phyloP scores from a whole-genome alignment of 2,888 invertebrate species.

The Glaucopsyche alexis region DNA sequence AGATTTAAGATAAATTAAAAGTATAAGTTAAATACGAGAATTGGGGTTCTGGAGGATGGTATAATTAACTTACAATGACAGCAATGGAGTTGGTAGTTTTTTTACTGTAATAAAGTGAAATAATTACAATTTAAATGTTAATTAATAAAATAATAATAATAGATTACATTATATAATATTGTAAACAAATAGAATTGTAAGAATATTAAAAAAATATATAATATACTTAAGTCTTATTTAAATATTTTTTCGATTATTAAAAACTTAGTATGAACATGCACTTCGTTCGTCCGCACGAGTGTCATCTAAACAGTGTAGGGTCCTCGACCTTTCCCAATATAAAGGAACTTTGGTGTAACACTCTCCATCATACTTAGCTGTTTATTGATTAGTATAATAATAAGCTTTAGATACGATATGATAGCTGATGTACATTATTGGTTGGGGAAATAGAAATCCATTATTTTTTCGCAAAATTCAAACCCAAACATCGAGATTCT shows the following conservation, averaged over 20 bases:
- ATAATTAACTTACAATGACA: neutral
- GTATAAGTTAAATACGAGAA: too few relatives aligned
- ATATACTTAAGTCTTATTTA: too few relatives aligned
- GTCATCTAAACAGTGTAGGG: constrained; percentile 64
- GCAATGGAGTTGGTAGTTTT: neutral
- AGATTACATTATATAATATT: neutral
- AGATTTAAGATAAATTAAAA: too few relatives aligned
- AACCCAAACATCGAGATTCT: too few relatives aligned
- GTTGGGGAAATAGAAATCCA: too few relatives aligned
- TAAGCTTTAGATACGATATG: constrained; percentile 23
- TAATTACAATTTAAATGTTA: neutral
- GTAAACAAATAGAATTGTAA: too few relatives aligned
- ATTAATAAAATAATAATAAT: too few relatives aligned
- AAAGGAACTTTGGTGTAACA: constrained; percentile 72
- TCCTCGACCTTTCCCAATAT: constrained; percentile 74
- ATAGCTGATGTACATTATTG: too few relatives aligned
- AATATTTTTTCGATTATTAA: constrained; percentile 18
- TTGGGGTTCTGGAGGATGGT: too few relatives aligned
- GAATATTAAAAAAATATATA: too few relatives aligned
- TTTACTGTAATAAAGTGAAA: neutral
- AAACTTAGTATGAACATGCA: constrained; percentile 51
- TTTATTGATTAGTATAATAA: constrained; percentile 54
- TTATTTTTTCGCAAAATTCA: too few relatives aligned
- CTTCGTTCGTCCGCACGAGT: constrained; percentile 56
- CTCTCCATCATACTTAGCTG: constrained; percentile 56